Evolutionary conservation across 2,113 vertebrate genomes (phyloP), one percentile per base, ranked within the genome.

Genomic region (Otus sunia): DNA sequence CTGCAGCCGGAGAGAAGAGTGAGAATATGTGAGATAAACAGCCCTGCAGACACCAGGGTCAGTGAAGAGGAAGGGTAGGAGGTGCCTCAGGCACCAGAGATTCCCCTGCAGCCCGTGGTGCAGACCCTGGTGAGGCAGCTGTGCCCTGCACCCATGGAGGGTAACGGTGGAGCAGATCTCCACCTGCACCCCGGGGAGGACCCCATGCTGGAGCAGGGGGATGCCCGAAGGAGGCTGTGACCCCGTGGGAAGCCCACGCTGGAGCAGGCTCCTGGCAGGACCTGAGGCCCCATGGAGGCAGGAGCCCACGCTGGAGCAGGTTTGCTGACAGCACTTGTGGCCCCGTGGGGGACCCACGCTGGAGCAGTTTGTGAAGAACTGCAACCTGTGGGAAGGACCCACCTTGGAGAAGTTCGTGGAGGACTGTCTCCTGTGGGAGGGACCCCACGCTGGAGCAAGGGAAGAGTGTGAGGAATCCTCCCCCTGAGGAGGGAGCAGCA

Each of bases 161-260:
- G 30, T 14, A 15, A 30, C 8, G 3, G 37, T 69, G 62, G 17
- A 58, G 15, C 43, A 80, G 23, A 68, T 15, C n/a, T 32, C 27
- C 25, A 34, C 22, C 27, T n/a, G 32, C 47, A 74, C 32, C 27
- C 36, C 6, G 1, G 15, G 43, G 15, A 86, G 25, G 11, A 32
- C 25, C 13, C 36, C 41, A 45, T 0, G 1, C 8, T 22, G 16
- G 53, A 68, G 27, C 8, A 11, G 14, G 13, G n/a, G n/a, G n/a
- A n/a, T n/a, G n/a, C 47, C 43, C 34, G 12, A 18, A 59, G 25
- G 25, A 68, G 45, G 45, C 45, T 36, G 43, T 20, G 83, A 18
- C 16, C 19, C 56, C 6, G 0, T 26, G 29, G 43, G 34, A 81
- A 86, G 15, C 56, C 34, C 22, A 6, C 1, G 1, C 37, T 79